phyloP scores from a whole-genome alignment of 2,888 invertebrate species.

The Halictus ligatus region DNA sequence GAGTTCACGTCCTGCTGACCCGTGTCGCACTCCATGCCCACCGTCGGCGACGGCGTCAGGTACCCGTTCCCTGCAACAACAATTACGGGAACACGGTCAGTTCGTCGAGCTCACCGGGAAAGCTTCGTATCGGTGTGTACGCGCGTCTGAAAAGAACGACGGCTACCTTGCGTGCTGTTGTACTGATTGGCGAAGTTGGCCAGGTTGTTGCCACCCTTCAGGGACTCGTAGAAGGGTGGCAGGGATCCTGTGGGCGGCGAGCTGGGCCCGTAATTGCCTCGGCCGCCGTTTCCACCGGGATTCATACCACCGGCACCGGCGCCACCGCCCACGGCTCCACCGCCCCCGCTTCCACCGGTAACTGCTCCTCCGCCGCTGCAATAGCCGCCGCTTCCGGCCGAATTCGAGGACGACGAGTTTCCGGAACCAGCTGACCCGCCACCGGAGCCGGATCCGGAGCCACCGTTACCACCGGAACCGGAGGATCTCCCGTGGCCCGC shows the following conservation, averaged over 20 bases:
- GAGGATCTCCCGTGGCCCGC: constrained; percentile 91
- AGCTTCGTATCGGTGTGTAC: too few relatives aligned
- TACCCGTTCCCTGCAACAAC: constrained; percentile 86
- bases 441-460: constrained; percentile 80
- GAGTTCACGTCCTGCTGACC: constrained; percentile 87
- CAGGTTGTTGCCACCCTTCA: constrained; percentile 92
- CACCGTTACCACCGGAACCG: constrained; percentile 85
- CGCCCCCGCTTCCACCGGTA: constrained; percentile 86
- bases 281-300: constrained; percentile 90
- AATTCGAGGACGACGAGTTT: constrained; percentile 71
- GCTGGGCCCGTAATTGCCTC: constrained; percentile 94
- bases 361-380: constrained; percentile 84
- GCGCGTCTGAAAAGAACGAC: neutral
- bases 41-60: constrained; percentile 88
- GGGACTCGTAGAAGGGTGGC: constrained; percentile 95
- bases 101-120: neutral
- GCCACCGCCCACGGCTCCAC: constrained; percentile 86
- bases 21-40: constrained; percentile 91
- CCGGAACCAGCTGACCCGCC: constrained; percentile 76
- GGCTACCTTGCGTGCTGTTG: constrained; percentile 85
- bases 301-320: constrained; percentile 92
- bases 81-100: neutral
- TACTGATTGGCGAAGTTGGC: constrained; percentile 88
- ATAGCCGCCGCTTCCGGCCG: constrained; percentile 82
- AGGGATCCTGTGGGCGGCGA: constrained; percentile 94